These are phyloP conservation scores for Lucilia cuprina DNA, from an alignment of 1,140 invertebrate species.

Conservation along the genomic window DNA sequence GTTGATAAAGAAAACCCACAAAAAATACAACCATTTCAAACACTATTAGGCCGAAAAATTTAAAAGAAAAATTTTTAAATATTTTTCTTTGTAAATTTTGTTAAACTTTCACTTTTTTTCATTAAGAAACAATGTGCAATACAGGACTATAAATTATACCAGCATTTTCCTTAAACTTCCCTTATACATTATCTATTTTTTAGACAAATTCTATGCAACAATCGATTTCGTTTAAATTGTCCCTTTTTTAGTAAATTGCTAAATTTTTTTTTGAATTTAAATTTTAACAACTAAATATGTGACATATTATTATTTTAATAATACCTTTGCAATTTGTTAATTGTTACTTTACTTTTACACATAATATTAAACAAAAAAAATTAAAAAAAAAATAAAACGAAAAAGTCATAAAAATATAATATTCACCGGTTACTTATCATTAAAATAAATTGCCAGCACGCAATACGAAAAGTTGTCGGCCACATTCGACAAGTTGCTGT, in stretches of 20 bases:
- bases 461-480: neutral
- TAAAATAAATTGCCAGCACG: neutral
- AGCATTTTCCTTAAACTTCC: neutral
- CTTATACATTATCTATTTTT: neutral
- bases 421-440: conserved; percentile 20
- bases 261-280: neutral
- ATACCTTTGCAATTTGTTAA: conserved; percentile 36
- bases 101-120: neutral
- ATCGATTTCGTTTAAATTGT: neutral
- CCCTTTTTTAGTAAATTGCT: neutral
- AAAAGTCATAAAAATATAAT: conserved; percentile 24
- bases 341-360: conserved; percentile 28
- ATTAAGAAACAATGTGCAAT: neutral
- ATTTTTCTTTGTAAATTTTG: no score
- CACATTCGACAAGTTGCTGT: conserved; percentile 31
- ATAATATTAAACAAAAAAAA: neutral
- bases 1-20: neutral
- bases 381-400: neutral
- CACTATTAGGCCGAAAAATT: neutral
- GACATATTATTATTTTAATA: conserved; percentile 37
- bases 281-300: neutral
- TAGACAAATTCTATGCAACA: neutral
- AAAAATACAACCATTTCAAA: neutral
- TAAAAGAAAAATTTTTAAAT: no score
- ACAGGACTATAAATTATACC: neutral